Conservation (phyloP, 2,888 invertebrate genomes). For the Chromoteleia sp. region DNA sequence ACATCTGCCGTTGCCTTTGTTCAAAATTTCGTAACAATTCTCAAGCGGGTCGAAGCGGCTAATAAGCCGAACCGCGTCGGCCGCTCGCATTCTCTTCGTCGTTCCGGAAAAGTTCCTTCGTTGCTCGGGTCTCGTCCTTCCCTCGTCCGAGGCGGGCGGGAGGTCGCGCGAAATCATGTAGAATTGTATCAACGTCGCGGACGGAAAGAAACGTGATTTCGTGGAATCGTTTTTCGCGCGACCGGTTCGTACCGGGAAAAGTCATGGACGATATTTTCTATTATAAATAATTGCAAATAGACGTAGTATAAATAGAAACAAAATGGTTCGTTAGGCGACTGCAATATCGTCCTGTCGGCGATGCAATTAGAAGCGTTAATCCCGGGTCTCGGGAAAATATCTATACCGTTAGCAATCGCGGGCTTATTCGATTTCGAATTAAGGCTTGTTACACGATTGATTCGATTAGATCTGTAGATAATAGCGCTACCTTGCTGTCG, state of each 20-base stretch:
- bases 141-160: too few relatives aligned
- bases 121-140: neutral
- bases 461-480: conserved; percentile 76
- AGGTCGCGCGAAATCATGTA: too few relatives aligned
- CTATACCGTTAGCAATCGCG: conserved; percentile 76
- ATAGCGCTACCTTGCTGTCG: conserved; percentile 73
- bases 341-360: conserved; percentile 60
- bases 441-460: conserved; percentile 76
- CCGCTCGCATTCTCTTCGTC: conserved; percentile 9
- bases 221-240: too few relatives aligned
- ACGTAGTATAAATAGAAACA: conserved; percentile 46
- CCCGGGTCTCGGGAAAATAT: conserved; percentile 71
- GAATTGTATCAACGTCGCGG: too few relatives aligned
- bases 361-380: conserved; percentile 73
- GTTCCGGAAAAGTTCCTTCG: conserved; percentile 6
- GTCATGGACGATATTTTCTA: neutral
- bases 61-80: conserved; percentile 18
- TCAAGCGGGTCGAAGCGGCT: conserved; percentile 11
- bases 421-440: conserved; percentile 74
- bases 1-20: conserved; percentile 52
- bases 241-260: too few relatives aligned
- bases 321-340: conserved; percentile 57
- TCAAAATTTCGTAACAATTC: conserved; percentile 38
- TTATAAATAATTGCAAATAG: conserved; percentile 45
- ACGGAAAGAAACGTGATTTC: too few relatives aligned